These are phyloP conservation scores for Paguma larvata DNA, from an alignment of 2,797 vertebrate species.

Conservation along the genomic window DNA sequence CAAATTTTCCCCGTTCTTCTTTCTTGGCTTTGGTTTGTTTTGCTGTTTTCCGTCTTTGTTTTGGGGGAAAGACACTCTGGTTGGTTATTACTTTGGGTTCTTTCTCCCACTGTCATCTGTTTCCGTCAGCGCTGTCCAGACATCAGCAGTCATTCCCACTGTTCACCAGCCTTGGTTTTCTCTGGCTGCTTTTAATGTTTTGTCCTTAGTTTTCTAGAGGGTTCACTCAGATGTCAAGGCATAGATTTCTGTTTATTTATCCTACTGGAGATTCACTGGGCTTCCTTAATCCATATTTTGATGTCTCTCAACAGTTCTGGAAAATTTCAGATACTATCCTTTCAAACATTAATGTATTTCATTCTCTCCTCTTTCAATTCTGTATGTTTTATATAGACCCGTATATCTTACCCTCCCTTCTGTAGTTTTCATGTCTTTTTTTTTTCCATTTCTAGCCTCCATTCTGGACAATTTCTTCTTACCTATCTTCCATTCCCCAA, in stretches of 20 bases:
- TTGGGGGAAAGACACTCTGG: neutral
- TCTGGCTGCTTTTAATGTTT: neutral
- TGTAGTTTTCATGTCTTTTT: neutral
- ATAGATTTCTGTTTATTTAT: neutral
- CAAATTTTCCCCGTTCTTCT: neutral
- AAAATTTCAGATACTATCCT: neutral
- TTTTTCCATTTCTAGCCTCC: neutral
- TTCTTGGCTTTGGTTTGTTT: neutral
- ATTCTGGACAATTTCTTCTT: neutral
- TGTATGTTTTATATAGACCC: neutral
- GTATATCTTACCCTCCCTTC: fast-evolving
- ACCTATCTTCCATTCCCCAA: neutral
- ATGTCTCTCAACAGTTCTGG: neutral
- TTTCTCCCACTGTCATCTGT: neutral
- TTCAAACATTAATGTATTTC: neutral
- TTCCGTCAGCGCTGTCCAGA: neutral
- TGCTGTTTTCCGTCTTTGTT: neutral
- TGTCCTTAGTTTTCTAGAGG: neutral
- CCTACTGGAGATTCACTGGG: neutral
- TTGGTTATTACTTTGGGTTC: no score
- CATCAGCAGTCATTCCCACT: neutral
- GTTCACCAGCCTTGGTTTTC: neutral
- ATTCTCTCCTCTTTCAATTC: neutral
- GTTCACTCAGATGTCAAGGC: neutral
- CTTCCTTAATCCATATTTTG: neutral